Conservation (phyloP, 2,888 invertebrate species). For the Schrankia costaestrigalis region DNA sequence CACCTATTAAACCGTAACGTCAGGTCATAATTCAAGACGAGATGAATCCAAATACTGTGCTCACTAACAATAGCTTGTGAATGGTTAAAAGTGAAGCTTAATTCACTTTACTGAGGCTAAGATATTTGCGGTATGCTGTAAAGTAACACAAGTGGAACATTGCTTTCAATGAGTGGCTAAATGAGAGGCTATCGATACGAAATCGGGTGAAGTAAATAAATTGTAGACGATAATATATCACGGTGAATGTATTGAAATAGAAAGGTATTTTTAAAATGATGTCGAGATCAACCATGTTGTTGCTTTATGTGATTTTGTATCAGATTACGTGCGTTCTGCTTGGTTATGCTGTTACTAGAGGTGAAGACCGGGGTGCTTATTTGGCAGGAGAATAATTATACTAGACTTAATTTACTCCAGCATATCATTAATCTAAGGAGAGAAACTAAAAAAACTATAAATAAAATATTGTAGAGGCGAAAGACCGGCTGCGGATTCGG, state of each 20-base stretch:
- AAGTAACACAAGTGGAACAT: constrained; percentile 6
- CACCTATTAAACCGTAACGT: constrained; percentile 39
- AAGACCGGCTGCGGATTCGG: too few relatives aligned
- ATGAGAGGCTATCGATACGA: constrained; percentile 27
- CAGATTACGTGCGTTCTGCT: too few relatives aligned
- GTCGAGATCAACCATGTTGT: constrained; percentile 5
- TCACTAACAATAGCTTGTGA: constrained; percentile 49
- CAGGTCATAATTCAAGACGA: constrained; percentile 56
- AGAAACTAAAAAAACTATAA: too few relatives aligned
- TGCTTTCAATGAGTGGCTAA: constrained; percentile 17
- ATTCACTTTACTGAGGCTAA: constrained; percentile 37
- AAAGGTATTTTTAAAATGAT: constrained; percentile 23
- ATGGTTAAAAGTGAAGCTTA: constrained; percentile 51
- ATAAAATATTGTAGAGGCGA: too few relatives aligned
- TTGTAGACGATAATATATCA: constrained; percentile 21
- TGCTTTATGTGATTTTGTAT: too few relatives aligned
- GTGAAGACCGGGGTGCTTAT: too few relatives aligned
- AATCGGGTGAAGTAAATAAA: constrained; percentile 18
- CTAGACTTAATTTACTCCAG: too few relatives aligned
- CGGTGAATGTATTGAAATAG: constrained; percentile 25
- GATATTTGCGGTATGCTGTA: constrained; percentile 26
- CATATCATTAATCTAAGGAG: too few relatives aligned
- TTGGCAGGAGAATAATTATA: too few relatives aligned
- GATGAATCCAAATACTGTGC: constrained; percentile 45
- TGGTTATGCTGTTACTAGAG: too few relatives aligned